These are phyloP conservation scores for Elgaria multicarinata DNA, from an alignment of 2,113 vertebrate species.

Conservation along the genomic window DNA sequence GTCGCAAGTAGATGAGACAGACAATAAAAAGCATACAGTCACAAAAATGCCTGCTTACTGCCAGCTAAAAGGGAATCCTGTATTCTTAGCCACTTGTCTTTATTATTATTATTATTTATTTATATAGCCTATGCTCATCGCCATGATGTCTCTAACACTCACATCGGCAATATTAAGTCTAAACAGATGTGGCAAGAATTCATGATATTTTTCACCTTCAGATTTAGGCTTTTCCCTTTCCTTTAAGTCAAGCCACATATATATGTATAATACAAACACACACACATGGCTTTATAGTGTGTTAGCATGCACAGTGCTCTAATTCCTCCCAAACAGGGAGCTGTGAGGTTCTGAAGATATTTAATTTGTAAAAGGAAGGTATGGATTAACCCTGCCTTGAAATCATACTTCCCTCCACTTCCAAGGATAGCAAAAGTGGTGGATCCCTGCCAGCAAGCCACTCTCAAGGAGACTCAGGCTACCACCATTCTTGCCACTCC, in stretches of 20 bases:
- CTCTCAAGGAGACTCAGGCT: background rate
- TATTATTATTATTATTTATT: too few species aligned
- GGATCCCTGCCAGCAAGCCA: background rate
- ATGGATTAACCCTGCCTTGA: background rate
- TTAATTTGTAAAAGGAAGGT: background rate
- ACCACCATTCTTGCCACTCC: background rate
- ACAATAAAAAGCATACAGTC: slow-evolving; percentile 17
- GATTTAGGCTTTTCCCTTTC: background rate
- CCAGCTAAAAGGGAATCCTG: slow-evolving; percentile 1
- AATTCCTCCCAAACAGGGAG: background rate
- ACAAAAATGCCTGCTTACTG: background rate
- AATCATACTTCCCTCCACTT: background rate
- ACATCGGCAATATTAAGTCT: background rate
- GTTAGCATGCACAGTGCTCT: background rate
- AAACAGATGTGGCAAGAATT: background rate
- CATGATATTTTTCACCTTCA: background rate
- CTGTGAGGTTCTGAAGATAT: background rate
- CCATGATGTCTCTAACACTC: background rate
- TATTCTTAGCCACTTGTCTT: background rate
- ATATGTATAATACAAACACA: background rate
- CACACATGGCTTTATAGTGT: background rate
- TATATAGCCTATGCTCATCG: background rate
- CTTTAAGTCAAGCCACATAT: background rate
- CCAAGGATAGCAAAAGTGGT: background rate
- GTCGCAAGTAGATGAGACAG: slow-evolving; percentile 10